Percentiles rank a stretch among this genome's conserved stretches.
phyloP scores from a whole-genome alignment of 2,888 invertebrate genomes.

The Cylloceria caligata region DNA sequence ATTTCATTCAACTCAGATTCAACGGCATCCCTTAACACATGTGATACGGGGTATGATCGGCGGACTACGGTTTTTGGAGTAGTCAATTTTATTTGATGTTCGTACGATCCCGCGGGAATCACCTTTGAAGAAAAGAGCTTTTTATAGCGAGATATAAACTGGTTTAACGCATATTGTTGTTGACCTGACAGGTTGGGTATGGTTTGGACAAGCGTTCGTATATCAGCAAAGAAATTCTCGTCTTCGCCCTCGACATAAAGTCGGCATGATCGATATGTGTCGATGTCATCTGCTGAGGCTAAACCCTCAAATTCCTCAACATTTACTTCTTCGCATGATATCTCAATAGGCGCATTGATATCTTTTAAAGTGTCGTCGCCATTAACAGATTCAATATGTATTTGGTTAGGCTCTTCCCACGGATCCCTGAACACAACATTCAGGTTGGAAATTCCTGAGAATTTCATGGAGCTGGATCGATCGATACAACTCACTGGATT shows the following conservation, averaged over 20 bases:
- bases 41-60: background rate
- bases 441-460: no score
- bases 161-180: constrained; percentile 70
- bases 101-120: background rate
- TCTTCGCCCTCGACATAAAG: constrained; percentile 30
- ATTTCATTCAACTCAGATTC: background rate
- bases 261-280: background rate
- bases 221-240: constrained; percentile 42
- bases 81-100: background rate
- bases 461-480: no score
- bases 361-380: no score
- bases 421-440: no score
- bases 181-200: constrained; percentile 73
- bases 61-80: background rate
- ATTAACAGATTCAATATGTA: no score
- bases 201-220: constrained; percentile 13
- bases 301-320: background rate
- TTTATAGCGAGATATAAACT: no score
- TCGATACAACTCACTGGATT: no score
- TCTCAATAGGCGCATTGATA: no score
- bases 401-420: no score
- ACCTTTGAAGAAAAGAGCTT: constrained; percentile 58
- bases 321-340: no score
- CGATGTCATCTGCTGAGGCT: background rate
- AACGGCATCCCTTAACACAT: background rate